Percentiles rank a stretch among this genome's conserved stretches.
Conservation (phyloP, 2,797 vertebrate species). For the Pseudochaenichthys georgianus region DNA sequence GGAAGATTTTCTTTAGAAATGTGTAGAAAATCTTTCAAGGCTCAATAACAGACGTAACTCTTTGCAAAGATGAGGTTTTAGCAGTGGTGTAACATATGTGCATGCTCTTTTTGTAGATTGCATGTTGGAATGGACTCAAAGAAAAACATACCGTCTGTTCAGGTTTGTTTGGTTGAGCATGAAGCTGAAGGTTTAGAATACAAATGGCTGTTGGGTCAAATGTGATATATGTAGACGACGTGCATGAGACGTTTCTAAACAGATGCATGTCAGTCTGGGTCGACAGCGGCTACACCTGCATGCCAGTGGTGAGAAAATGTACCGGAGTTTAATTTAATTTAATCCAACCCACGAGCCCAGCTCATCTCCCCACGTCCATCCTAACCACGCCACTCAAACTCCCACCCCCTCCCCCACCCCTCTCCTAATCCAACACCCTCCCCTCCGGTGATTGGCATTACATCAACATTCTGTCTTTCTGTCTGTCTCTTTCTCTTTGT, state of each 20-base stretch:
- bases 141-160: not conserved
- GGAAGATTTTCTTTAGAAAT: not conserved
- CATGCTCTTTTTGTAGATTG: constrained; percentile 43
- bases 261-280: constrained; percentile 26
- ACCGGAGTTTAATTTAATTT: constrained; percentile 8
- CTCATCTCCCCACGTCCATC: constrained; percentile 38
- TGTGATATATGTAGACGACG: not conserved
- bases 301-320: constrained; percentile 58
- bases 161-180: constrained; percentile 3
- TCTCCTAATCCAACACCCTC: constrained; percentile 66
- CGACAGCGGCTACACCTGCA: constrained; percentile 44
- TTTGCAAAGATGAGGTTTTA: constrained; percentile 16
- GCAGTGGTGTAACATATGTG: constrained; percentile 22
- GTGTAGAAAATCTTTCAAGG: not conserved
- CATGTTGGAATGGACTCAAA: constrained; percentile 21
- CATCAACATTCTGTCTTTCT: constrained; percentile 75
- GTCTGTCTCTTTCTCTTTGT: constrained; percentile 42
- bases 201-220: not conserved
- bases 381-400: constrained; percentile 8
- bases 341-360: constrained; percentile 43
- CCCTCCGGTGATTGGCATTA: constrained; percentile 72
- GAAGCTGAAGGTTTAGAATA: not conserved
- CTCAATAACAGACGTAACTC: not conserved
- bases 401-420: constrained; percentile 22
- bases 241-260: constrained; percentile 30